phyloP scores from a whole-genome alignment of 1,140 invertebrate genomes.

The Ceratina calcarata region DNA sequence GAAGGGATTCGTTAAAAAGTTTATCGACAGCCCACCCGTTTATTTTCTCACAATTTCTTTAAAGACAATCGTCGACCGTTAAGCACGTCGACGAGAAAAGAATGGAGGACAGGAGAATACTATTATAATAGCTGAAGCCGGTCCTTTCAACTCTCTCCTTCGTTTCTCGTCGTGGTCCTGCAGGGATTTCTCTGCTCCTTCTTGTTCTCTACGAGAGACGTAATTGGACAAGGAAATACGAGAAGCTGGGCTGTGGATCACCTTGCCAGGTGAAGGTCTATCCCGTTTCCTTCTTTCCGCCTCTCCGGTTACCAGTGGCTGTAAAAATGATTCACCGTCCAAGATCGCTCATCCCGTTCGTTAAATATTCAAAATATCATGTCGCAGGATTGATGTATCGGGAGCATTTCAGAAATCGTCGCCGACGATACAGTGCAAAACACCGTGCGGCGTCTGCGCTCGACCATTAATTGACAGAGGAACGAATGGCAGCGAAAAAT shows the following conservation, averaged over 20 bases:
- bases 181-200: conserved; percentile 50
- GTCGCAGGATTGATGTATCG: conserved; percentile 38
- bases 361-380: conserved; percentile 60
- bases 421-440: neutral
- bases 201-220: conserved; percentile 35
- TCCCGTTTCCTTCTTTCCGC: conserved; percentile 17
- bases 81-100: conserved; percentile 26
- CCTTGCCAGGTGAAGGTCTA: conserved; percentile 34
- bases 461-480: conserved; percentile 63
- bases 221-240: conserved; percentile 68
- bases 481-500: conserved; percentile 39
- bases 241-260: conserved; percentile 52
- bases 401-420: conserved; percentile 19
- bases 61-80: conserved; percentile 51
- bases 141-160: conserved; percentile 42
- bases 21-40: conserved; percentile 59
- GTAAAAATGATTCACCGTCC: conserved; percentile 62
- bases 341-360: conserved; percentile 40
- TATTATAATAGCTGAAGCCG: conserved; percentile 51
- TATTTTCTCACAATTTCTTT: conserved; percentile 58
- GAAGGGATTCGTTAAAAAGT: conserved; percentile 64
- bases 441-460: conserved; percentile 25
- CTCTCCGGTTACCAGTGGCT: conserved; percentile 40
- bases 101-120: neutral
- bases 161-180: conserved; percentile 42